Conservation (phyloP, 2,113 vertebrate species). For the Acrocephalus kingi region DNA sequence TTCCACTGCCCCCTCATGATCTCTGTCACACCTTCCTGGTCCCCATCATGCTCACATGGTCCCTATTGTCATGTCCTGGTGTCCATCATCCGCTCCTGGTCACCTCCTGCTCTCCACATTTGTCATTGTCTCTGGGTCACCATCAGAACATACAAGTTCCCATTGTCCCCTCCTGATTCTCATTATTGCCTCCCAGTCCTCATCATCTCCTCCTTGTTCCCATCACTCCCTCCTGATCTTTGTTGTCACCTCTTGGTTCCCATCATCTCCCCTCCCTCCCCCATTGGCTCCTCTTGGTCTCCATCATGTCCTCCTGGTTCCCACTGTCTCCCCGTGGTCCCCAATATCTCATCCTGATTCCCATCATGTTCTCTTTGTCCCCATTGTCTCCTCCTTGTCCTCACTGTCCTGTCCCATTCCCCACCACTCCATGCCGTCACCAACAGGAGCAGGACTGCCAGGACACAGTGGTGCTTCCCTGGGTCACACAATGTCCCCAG, state of each 20-base stretch:
- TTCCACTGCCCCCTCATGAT: neutral
- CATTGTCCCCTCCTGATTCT: neutral
- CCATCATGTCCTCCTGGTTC: neutral
- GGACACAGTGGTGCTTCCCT: neutral
- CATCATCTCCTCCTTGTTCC: neutral
- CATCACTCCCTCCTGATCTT: neutral
- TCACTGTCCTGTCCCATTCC: neutral
- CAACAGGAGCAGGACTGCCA: rapidly evolving
- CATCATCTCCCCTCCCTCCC: too few relatives aligned
- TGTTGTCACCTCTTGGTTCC: neutral
- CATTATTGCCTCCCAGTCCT: neutral
- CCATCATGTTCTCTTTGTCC: neutral
- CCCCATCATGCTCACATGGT: neutral
- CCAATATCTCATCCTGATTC: neutral
- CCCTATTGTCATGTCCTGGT: neutral
- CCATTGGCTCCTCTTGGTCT: neutral
- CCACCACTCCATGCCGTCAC: neutral
- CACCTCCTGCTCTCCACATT: neutral
- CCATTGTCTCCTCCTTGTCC: neutral
- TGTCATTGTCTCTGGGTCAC: neutral
- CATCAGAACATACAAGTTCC: neutral
- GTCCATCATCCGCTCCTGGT: neutral
- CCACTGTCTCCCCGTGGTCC: neutral
- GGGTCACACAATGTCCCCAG: neutral
- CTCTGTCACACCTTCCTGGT: neutral